Percentiles rank a stretch among this genome's conserved stretches.
phyloP scores from a whole-genome alignment of 2,888 invertebrate genomes.

The Boloria selene region DNA sequence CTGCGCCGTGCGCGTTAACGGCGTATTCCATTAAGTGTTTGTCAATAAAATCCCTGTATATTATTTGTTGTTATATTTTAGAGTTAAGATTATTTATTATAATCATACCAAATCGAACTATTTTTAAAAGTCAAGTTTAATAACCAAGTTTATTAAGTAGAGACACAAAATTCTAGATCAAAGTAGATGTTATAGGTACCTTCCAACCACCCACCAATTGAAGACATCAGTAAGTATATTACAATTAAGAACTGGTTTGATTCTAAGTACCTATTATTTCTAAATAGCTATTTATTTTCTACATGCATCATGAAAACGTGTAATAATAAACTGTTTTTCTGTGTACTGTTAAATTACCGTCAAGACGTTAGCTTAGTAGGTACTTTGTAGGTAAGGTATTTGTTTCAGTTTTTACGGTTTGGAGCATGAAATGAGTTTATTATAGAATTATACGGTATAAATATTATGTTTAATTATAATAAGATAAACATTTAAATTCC shows the following conservation, averaged over 20 bases:
- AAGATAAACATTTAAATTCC: too few species aligned
- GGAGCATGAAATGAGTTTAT: not conserved
- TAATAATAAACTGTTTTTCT: slow-evolving; percentile 21
- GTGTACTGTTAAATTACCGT: slow-evolving; percentile 18
- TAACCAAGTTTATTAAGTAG: not conserved
- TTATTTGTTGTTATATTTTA: too few species aligned
- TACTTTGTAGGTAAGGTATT: too few species aligned
- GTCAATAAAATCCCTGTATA: too few species aligned
- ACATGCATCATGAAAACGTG: slow-evolving; percentile 23
- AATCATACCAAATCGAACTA: too few species aligned
- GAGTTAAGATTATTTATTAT: too few species aligned
- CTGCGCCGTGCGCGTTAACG: too few species aligned
- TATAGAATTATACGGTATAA: not conserved
- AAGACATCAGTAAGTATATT: slow-evolving; percentile 5
- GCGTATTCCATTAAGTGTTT: too few species aligned
- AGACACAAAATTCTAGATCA: too few species aligned
- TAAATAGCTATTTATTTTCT: slow-evolving; percentile 28
- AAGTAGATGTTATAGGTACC: too few species aligned
- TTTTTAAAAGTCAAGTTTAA: too few species aligned
- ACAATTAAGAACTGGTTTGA: slow-evolving; percentile 9
- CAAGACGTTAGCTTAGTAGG: not conserved
- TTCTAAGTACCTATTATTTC: slow-evolving; percentile 15
- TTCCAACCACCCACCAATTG: not conserved
- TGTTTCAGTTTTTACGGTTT: not conserved
- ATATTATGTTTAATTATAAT: not conserved